Evolutionary conservation across 1,140 invertebrate genomes (phyloP).

Genomic region (Adelges cooleyi): DNA sequence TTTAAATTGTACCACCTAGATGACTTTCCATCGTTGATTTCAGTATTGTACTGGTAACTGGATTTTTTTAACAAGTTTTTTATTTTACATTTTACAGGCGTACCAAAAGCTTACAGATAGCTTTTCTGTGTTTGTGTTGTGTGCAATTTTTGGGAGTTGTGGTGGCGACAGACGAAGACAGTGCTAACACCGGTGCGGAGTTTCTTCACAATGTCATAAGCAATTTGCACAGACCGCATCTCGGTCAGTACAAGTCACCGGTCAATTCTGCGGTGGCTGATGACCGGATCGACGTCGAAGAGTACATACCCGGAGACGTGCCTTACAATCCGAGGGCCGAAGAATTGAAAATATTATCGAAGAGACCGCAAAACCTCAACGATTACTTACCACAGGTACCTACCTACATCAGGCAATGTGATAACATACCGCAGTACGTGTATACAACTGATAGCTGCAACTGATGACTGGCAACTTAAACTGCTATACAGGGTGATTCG

Average conservation of each 20-base stretch:
- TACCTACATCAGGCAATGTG: no score
- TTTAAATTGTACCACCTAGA: no score
- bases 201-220: not conserved
- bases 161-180: not conserved
- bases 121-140: not conserved
- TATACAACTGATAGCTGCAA: no score
- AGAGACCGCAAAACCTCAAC: not conserved
- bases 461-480: no score
- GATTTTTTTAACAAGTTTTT: not conserved
- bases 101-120: not conserved
- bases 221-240: not conserved
- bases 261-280: not conserved
- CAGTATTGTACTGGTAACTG: no score
- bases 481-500: no score
- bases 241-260: no score
- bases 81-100: not conserved
- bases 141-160: not conserved
- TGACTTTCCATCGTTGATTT: no score
- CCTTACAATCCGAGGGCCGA: not conserved
- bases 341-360: not conserved
- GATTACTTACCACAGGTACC: no score
- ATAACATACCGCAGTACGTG: no score
- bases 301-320: slow-evolving; percentile 6
- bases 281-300: slow-evolving; percentile 10
- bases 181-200: not conserved